These are phyloP conservation scores for Acanthosepion lycidas DNA, from an alignment of 2,888 invertebrate species.

Conservation along the genomic window DNA sequence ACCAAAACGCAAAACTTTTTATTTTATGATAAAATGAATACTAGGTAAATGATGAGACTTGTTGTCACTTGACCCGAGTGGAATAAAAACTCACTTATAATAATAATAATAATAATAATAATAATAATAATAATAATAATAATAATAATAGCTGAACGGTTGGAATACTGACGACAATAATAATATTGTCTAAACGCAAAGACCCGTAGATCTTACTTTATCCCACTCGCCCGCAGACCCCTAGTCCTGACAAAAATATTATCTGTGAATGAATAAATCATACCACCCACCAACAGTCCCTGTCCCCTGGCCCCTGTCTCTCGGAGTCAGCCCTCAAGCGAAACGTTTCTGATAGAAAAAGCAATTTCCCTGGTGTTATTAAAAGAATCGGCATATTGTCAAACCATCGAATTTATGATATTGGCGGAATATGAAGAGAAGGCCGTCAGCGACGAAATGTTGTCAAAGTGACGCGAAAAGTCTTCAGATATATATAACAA, in stretches of 20 bases:
- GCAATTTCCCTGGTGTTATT: not conserved
- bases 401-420: conserved; percentile 33
- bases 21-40: too few species aligned
- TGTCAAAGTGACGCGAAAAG: conserved; percentile 8
- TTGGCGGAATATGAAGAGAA: not conserved
- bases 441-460: not conserved
- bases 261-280: conserved; percentile 33
- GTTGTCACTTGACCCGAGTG: too few species aligned
- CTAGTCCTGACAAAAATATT: not conserved
- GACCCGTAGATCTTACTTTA: not conserved
- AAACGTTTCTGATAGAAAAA: conserved; percentile 22
- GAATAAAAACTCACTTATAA: too few species aligned
- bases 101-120: not conserved
- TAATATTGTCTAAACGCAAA: not conserved
- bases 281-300: not conserved
- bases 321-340: not conserved
- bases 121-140: not conserved
- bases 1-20: too few species aligned
- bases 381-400: conserved; percentile 33
- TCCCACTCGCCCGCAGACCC: not conserved
- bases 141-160: not conserved
- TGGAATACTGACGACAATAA: not conserved
- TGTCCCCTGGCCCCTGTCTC: not conserved
- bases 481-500: not conserved
- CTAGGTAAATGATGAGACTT: too few species aligned